Evolutionary conservation across 2,797 vertebrate species (phyloP).

Genomic region (Pampus argenteus): DNA sequence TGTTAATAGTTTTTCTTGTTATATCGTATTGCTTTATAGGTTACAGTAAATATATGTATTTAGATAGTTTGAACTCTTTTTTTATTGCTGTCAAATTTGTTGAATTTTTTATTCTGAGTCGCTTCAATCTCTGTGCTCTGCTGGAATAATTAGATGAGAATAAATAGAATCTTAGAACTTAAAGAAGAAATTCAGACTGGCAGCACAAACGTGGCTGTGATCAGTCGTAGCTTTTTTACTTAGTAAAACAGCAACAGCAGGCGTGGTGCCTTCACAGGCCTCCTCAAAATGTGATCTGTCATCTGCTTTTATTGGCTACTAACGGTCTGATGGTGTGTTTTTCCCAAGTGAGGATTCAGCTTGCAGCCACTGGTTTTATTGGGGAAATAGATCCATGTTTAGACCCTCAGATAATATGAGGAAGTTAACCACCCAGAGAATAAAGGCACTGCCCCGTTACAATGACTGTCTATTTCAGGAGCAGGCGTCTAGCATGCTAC

Average conservation of each 20-base stretch:
- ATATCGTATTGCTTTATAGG: too few relatives aligned
- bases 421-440: conserved; percentile 61
- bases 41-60: too few relatives aligned
- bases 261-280: conserved; percentile 52
- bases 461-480: conserved; percentile 38
- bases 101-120: too few relatives aligned
- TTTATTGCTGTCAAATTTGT: too few relatives aligned
- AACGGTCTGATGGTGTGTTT: conserved; percentile 30
- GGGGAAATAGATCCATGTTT: conserved; percentile 52
- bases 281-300: conserved; percentile 49
- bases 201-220: not conserved
- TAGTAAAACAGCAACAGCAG: not conserved
- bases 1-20: too few relatives aligned
- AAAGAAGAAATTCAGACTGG: not conserved
- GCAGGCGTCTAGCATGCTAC: conserved; percentile 26
- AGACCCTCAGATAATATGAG: conserved; percentile 63
- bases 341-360: conserved; percentile 57
- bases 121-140: too few relatives aligned
- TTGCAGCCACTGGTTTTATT: conserved; percentile 24
- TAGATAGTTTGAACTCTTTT: too few relatives aligned
- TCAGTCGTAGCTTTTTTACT: not conserved
- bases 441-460: conserved; percentile 32
- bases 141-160: too few relatives aligned
- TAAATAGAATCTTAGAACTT: not conserved
- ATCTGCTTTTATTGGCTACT: conserved; percentile 48